Evolutionary conservation across 2,797 vertebrate genomes (phyloP).

Genomic region (Lemur catta): DNA sequence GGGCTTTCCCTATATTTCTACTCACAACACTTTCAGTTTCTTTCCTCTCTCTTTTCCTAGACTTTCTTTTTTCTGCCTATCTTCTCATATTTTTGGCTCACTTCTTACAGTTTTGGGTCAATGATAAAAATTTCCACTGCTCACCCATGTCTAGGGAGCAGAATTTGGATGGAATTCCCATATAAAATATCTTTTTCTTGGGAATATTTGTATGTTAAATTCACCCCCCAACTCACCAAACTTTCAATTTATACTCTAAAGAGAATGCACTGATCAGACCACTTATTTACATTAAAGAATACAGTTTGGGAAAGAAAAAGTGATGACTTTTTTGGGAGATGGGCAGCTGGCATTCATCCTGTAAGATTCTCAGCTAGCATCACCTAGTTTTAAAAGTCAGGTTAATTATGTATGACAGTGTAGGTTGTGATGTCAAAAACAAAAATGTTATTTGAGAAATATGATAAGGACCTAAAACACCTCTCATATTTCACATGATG

Average conservation of each 20-base stretch:
- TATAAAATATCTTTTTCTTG: background rate
- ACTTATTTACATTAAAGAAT: background rate
- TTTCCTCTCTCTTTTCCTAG: background rate
- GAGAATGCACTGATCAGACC: background rate
- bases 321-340: background rate
- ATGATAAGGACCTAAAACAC: background rate
- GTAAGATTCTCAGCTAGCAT: background rate
- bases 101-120: background rate
- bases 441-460: slow-evolving; percentile 49
- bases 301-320: background rate
- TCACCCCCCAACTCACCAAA: background rate
- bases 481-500: slow-evolving; percentile 25
- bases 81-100: background rate
- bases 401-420: slow-evolving; percentile 52
- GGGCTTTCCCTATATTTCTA: no score
- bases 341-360: background rate
- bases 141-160: background rate
- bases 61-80: background rate
- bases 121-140: background rate
- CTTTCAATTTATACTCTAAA: background rate
- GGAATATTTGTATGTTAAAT: background rate
- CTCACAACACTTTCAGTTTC: background rate
- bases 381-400: slow-evolving; percentile 32
- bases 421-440: slow-evolving; percentile 22
- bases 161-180: background rate